Evolutionary conservation across 1,140 invertebrate species (phyloP).

Genomic region (Anastrepha ludens): DNA sequence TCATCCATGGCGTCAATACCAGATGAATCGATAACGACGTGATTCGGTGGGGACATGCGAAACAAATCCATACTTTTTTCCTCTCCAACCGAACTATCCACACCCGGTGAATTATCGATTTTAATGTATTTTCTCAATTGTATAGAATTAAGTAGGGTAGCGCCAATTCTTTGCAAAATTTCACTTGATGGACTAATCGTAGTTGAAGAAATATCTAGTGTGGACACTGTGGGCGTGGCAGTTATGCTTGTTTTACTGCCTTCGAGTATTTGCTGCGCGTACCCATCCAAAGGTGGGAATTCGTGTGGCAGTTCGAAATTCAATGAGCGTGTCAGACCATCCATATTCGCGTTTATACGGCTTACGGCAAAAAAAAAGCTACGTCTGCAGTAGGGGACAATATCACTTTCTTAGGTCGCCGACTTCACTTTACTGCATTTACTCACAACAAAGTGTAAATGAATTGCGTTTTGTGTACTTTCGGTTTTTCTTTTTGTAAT

Average conservation of each 20-base stretch:
- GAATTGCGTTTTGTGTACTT: not conserved
- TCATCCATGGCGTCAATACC: conserved; percentile 63
- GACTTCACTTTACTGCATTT: not conserved
- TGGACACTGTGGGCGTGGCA: conserved; percentile 63
- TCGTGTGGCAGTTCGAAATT: conserved; percentile 70
- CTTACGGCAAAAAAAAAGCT: not conserved
- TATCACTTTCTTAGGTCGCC: conserved; percentile 46
- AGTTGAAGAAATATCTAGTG: conserved; percentile 59
- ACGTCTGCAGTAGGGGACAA: not conserved
- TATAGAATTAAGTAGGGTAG: conserved; percentile 67
- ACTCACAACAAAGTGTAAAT: not conserved
- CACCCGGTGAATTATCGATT: conserved; percentile 24
- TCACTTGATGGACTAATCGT: conserved; percentile 61
- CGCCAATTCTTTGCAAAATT: conserved; percentile 69
- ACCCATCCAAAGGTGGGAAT: conserved; percentile 69
- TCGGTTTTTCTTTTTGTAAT: conserved; percentile 58
- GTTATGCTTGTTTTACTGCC: conserved; percentile 59
- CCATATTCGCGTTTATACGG: conserved; percentile 61
- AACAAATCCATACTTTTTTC: conserved; percentile 61
- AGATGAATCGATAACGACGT: conserved; percentile 66
- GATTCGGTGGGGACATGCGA: conserved; percentile 63
- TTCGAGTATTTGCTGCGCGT: conserved; percentile 68
- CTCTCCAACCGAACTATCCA: not conserved
- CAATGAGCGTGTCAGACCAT: conserved; percentile 66
- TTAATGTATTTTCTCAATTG: conserved; percentile 62